Conservation (phyloP, 2,113 vertebrate species). For the Gallinago media region DNA sequence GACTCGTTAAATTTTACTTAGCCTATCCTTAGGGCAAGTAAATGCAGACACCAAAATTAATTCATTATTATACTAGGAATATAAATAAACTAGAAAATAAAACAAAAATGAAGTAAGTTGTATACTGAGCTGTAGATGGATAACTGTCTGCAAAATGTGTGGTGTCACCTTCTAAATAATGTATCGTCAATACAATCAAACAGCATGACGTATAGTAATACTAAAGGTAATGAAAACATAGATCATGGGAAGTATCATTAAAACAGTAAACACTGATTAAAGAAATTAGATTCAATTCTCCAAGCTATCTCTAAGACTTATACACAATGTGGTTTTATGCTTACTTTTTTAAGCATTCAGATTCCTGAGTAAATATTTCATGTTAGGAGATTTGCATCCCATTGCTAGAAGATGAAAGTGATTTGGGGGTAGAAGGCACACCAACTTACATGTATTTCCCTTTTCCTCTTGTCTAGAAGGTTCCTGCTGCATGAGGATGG, state of each 20-base stretch:
- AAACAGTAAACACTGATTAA: neutral
- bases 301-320: neutral
- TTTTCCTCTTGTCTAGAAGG: neutral
- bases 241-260: neutral
- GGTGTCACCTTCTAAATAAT: neutral
- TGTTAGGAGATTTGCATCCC: neutral
- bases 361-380: neutral
- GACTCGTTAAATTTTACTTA: neutral
- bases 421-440: neutral
- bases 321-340: fast-evolving
- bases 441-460: neutral
- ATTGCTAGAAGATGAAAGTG: neutral
- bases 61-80: neutral
- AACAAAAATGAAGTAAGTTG: neutral
- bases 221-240: neutral
- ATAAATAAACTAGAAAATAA: neutral
- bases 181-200: neutral
- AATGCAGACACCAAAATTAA: neutral
- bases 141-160: neutral
- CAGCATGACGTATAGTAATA: neutral
- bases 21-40: neutral
- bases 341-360: neutral
- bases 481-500: neutral
- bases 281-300: neutral
- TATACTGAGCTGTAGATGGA: neutral